Conservation (phyloP, 2,113 vertebrate species). For the Neolamprologus caudopunctatus region DNA sequence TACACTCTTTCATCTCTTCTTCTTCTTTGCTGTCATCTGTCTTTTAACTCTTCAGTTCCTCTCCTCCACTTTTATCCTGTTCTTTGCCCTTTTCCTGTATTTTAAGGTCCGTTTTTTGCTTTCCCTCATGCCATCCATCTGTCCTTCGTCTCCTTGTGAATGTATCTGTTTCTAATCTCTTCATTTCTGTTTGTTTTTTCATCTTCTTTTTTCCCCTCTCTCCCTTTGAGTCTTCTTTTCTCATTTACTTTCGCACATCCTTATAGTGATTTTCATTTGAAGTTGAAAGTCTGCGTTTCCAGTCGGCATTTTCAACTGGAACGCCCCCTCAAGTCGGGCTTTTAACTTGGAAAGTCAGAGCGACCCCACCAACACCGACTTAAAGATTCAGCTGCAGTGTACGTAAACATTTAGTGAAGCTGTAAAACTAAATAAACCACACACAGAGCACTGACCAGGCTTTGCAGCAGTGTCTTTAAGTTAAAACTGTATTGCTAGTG, state of each 20-base stretch:
- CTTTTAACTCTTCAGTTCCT: background rate
- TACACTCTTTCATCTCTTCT: background rate
- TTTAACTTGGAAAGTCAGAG: background rate
- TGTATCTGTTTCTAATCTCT: background rate
- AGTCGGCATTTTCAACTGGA: rapidly evolving
- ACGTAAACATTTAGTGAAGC: background rate
- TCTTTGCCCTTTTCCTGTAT: background rate
- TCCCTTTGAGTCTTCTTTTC: background rate
- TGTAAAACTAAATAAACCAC: background rate
- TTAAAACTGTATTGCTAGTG: background rate
- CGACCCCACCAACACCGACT: rapidly evolving
- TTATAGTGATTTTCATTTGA: background rate
- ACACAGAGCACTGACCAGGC: background rate
- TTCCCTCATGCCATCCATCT: background rate
- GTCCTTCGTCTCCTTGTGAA: background rate
- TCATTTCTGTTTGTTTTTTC: background rate
- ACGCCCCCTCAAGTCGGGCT: background rate
- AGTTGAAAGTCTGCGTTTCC: background rate
- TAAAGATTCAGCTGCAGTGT: rapidly evolving
- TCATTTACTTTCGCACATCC: background rate
- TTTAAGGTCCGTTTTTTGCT: background rate
- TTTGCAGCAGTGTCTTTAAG: background rate
- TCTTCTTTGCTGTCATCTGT: background rate
- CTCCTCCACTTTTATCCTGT: background rate
- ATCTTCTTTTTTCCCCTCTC: background rate